Evolutionary conservation across 2,888 invertebrate genomes (phyloP), one percentile per base, ranked within the genome.

Genomic region (Oscheius sp.): DNA sequence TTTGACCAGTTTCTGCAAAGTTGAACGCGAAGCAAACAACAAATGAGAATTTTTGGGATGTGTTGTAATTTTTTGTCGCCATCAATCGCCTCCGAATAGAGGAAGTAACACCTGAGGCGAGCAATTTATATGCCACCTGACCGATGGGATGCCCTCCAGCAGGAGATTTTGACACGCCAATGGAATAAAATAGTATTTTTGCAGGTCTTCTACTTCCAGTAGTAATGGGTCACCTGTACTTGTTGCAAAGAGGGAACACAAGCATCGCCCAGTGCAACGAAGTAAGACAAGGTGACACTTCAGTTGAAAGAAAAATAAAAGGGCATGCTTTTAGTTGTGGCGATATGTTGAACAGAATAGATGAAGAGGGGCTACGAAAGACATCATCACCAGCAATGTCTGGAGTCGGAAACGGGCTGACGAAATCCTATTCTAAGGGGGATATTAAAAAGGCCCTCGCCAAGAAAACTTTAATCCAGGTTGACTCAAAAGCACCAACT

Each of bases 251-350:
- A 18, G 52, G 27, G 70, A 70, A n/a, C 55, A 53, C 35, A 64
- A 72, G 43, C 76, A 76, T 45, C 63, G 73, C 16, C 76, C 76
- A 18, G 73, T 76, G 9, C 76, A 76, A 53, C 45, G 76, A 23
- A 76, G 76, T 52, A 76, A 73, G 49, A 76, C 76, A 16, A 76
- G 76, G 76, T 76, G 55, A 13, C 16, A 25, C 25, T 13, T 25
- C 16, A n/a, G n/a, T n/a, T n/a, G 13, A 9, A 12, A 68, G 23
- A 53, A 46, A 52, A 18, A 23, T 27, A 58, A 43, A 13, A 69
- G n/a, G 27, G 35, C 18, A 52, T 52, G 49, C 9, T 71, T 75
- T 49, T 64, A 75, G 75, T 29, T 75, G 75, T 49, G 75, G 72
- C 1, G 75, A 75, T 43, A 66, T 75, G 61, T 69, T 75, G 23